Evolutionary conservation across 2,888 invertebrate genomes (phyloP), one percentile per base, ranked within the genome.

Genomic region (Acrocyrtus sp.): DNA sequence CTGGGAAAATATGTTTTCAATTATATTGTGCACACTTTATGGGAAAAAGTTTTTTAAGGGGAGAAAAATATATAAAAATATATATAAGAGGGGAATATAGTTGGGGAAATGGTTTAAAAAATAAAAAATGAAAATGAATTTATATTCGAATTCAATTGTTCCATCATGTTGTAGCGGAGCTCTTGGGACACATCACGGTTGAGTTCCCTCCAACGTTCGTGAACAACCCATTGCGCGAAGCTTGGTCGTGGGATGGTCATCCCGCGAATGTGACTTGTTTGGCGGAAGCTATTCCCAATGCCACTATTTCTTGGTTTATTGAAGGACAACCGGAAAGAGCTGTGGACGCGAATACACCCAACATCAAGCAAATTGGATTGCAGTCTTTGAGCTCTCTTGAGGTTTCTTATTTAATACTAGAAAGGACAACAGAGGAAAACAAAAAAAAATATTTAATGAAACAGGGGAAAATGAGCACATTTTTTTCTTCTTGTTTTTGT

Each of bases 281-380:
- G 51, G 94, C 95, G n/a, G 92, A 94, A 84, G 86, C 88, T 24
- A 90, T 96, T 82, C 96, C 96, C 2, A 96, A 96, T 83, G 96
- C 96, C 0, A 95, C 95, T 6, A 94, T 96, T 80, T 89, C 90
- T 82, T 96, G 95, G 95, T 89, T 88, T 84, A 89, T 86, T 84
- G 83, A 83, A 68, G 82, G 83, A 3, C 72, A 86, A 83, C 74
- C 82, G 17, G 77, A 83, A 72, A 73, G 70, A 22, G 41, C 83
- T 79, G 8, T 78, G 73, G 29, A 82, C 80, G 54, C 78, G 17
- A 83, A 82, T 39, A 88, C 88, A 51, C 85, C 87, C 0, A 87
- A 88, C 79, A 86, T 91, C 3, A 85, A 85, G 77, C 89, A 90
- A 76, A 87, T 87, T 56, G 90, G 90, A 8, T 88, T 88, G 12